A percentile compares a stretch with the other conserved stretches of the same genome.
These are phyloP conservation scores for Phalera bucephala DNA, from an alignment of 2,888 invertebrate genomes.

Conservation along the genomic window DNA sequence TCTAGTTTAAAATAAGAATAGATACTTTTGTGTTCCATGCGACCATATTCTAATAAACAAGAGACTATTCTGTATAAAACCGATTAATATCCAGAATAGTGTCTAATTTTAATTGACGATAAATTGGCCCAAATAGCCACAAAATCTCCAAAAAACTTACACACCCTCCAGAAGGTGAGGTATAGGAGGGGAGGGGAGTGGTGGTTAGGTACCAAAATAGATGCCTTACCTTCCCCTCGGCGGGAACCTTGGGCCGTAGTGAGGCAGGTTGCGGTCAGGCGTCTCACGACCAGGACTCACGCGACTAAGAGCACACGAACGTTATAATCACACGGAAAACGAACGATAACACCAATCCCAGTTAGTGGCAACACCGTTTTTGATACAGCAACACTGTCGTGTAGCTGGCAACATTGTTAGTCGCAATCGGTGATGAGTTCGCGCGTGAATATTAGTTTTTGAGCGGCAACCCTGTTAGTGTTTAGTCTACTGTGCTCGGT, in stretches of 20 bases:
- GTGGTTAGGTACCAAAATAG: not conserved
- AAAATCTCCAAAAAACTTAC: too few relatives aligned
- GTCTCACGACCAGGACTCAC: slow-evolving; percentile 94
- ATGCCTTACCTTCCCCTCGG: slow-evolving; percentile 90
- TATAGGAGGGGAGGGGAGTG: too few relatives aligned
- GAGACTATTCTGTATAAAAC: too few relatives aligned
- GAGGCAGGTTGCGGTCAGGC: slow-evolving; percentile 92
- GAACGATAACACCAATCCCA: slow-evolving; percentile 38
- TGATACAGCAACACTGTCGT: slow-evolving; percentile 2
- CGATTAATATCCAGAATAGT: too few relatives aligned
- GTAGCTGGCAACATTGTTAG: slow-evolving; percentile 1
- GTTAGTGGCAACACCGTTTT: slow-evolving; percentile 26
- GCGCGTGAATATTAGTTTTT: slow-evolving; percentile 22
- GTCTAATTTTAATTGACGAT: too few relatives aligned
- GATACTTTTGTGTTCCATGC: too few relatives aligned
- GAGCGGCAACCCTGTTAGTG: slow-evolving; percentile 16
- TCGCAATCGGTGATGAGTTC: not conserved
- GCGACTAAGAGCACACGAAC: slow-evolving; percentile 86
- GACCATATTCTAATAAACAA: too few relatives aligned
- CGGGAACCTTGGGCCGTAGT: slow-evolving; percentile 95
- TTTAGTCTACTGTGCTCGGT: slow-evolving; percentile 2
- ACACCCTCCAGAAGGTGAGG: too few relatives aligned
- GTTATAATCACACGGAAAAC: slow-evolving; percentile 51
- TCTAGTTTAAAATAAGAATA: too few relatives aligned
- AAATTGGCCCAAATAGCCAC: too few relatives aligned